phyloP scores from a whole-genome alignment of 1,140 invertebrate species.

The Drosophila takahashii region DNA sequence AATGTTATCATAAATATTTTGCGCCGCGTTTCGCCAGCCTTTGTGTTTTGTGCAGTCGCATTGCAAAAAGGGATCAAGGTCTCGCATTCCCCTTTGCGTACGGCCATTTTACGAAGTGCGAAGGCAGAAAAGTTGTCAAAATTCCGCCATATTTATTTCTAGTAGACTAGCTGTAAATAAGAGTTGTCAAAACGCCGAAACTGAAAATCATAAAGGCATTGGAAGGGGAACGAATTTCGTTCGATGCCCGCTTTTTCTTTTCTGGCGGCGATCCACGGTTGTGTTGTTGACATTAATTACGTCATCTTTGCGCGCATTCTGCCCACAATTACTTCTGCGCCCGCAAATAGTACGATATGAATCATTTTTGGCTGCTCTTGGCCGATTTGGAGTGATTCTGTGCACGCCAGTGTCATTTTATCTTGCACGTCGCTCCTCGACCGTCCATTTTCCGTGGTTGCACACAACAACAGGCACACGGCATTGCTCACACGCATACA shows the following conservation, averaged over 20 bases:
- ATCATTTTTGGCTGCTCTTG: constrained; percentile 74
- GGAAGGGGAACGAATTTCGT: constrained; percentile 1
- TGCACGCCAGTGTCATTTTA: constrained; percentile 55
- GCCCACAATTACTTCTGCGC: constrained; percentile 56
- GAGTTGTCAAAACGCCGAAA: constrained; percentile 64
- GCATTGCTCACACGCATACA: constrained; percentile 40
- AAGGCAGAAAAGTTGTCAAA: constrained; percentile 67
- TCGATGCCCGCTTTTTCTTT: constrained; percentile 47
- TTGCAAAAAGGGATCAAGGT: constrained; percentile 61
- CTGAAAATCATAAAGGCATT: constrained; percentile 23
- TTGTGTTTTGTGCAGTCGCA: constrained; percentile 5
- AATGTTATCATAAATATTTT: constrained; percentile 35
- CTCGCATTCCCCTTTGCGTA: constrained; percentile 9
- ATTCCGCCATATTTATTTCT: constrained; percentile 79
- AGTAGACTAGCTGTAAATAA: constrained; percentile 73
- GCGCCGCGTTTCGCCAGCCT: constrained; percentile 34
- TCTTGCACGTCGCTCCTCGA: constrained; percentile 20
- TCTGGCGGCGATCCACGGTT: constrained; percentile 54
- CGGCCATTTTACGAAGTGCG: constrained; percentile 66
- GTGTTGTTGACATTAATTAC: constrained; percentile 76
- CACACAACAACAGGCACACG: constrained; percentile 16
- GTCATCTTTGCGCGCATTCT: constrained; percentile 74
- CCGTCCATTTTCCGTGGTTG: constrained; percentile 12
- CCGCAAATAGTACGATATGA: constrained; percentile 61
- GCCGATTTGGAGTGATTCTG: constrained; percentile 40